These are phyloP conservation scores for Rhimphoctona megacephalus DNA, from an alignment of 2,888 invertebrate genomes.

Conservation along the genomic window DNA sequence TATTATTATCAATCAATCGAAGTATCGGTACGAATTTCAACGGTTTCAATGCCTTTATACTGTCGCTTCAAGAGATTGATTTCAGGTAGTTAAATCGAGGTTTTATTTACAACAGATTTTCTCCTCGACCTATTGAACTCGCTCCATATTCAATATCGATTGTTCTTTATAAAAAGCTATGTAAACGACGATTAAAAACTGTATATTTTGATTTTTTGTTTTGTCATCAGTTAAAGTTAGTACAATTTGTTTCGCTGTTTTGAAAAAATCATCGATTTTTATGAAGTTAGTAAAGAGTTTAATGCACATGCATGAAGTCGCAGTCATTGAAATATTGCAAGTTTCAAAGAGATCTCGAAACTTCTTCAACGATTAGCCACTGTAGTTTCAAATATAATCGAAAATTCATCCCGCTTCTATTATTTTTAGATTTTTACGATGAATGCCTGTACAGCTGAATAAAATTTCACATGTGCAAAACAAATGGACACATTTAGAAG, in stretches of 20 bases:
- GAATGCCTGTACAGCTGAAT: neutral
- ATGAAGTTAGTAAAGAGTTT: neutral
- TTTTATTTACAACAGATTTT: neutral
- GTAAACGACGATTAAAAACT: neutral
- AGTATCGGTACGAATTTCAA: neutral
- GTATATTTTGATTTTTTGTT: neutral
- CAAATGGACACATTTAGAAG: neutral
- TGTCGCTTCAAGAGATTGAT: constrained; percentile 13
- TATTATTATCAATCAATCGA: constrained; percentile 7
- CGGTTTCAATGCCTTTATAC: neutral
- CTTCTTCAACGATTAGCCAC: too few species aligned
- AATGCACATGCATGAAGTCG: too few species aligned
- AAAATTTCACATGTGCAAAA: neutral
- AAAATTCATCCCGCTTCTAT: neutral
- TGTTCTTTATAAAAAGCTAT: neutral
- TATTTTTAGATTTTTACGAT: neutral
- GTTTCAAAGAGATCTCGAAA: too few species aligned
- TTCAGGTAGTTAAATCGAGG: neutral
- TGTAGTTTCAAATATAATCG: neutral
- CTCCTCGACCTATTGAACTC: neutral
- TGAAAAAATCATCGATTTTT: neutral
- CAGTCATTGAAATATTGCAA: too few species aligned
- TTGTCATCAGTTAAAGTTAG: neutral
- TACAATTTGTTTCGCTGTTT: neutral
- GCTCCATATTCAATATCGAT: neutral